Evolutionary conservation across 2,797 vertebrate genomes (phyloP), one percentile per base, ranked within the genome.

Genomic region (Epinephelus malabaricus): DNA sequence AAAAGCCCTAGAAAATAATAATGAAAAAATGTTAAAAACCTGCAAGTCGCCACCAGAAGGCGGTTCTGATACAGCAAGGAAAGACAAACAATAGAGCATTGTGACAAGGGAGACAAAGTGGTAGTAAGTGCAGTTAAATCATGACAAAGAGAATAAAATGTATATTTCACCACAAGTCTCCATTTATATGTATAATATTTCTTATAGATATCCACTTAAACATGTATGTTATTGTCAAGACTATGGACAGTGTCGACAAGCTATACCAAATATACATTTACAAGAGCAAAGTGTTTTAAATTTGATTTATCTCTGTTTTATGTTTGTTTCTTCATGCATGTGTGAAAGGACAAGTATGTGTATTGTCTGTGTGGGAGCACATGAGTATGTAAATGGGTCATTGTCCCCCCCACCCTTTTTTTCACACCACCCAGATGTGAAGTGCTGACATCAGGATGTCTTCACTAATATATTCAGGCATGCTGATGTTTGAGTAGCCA

Each of bases 401-500:
- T 13, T 34, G 38, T 23, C 15, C 53, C 47, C 53, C 1, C 47
- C 12, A 9, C 11, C 40, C 40, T 11, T 45, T 50, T 40, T 62
- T 64, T 60, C 55, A 13, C 55, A 17, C 5, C 38, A 14, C 5
- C 25, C n/a, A 65, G 27, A 21, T 76, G 58, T 75, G 49, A 67
- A 74, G n/a, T 71, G 65, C 65, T 79, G 27, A 72, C 5, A 6
- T 53, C 46, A 63, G 53, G 43, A 45, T 40, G 38, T 77, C 69
- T 46, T 60, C 18, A 56, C 25, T 30, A 51, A 72, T 21, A 72
- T 53, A 65, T 76, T 72, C 21, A 68, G 23, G 14, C 40, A 3
- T 49, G 30, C 66, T 73, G 63, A 71, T 65, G 50, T 78, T 82
- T 56, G 60, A 81, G 63, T 23, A 65, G 38, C 67, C 50, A 71